Conservation (phyloP, 1,140 invertebrate genomes). For the Zaprionus davidi region DNA sequence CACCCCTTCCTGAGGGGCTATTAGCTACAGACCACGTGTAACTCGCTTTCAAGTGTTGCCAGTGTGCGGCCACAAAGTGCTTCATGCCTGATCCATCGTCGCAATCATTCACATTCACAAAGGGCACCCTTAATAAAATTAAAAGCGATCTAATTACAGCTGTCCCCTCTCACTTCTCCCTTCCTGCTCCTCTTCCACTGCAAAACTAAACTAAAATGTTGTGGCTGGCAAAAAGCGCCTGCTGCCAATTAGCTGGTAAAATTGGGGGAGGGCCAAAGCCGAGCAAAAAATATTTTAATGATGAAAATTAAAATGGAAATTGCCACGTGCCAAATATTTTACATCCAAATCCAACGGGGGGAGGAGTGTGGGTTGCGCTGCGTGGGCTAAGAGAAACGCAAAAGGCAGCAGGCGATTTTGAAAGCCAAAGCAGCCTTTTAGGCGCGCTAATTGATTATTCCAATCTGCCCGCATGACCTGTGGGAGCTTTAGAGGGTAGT, state of each 20-base stretch:
- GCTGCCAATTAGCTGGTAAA: slow-evolving; percentile 46
- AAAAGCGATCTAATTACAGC: slow-evolving; percentile 50
- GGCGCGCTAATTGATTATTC: slow-evolving; percentile 62
- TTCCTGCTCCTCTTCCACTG: not conserved
- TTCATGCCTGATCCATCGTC: slow-evolving; percentile 2
- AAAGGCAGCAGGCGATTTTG: slow-evolving; percentile 32
- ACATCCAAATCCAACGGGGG: slow-evolving; percentile 18
- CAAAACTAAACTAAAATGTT: slow-evolving; percentile 24
- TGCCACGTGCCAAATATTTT: slow-evolving; percentile 55
- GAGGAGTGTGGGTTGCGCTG: slow-evolving; percentile 24
- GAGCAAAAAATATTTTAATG: slow-evolving; percentile 34
- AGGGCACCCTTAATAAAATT: slow-evolving; percentile 40
- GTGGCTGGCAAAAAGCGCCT: slow-evolving; percentile 15
- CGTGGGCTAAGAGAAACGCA: not conserved
- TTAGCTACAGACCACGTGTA: not conserved
- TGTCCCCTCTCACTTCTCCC: not conserved
- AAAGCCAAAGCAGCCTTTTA: slow-evolving; percentile 35
- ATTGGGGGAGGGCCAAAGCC: not conserved
- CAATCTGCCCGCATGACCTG: slow-evolving; percentile 17
- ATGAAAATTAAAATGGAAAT: slow-evolving; percentile 60
- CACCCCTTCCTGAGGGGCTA: not conserved
- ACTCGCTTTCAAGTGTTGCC: not conserved
- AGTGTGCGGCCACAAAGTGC: not conserved
- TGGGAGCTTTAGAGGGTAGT: not conserved
- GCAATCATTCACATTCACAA: slow-evolving; percentile 19